Evolutionary conservation across 2,113 vertebrate genomes (phyloP).

Genomic region (Notothenia coriiceps): DNA sequence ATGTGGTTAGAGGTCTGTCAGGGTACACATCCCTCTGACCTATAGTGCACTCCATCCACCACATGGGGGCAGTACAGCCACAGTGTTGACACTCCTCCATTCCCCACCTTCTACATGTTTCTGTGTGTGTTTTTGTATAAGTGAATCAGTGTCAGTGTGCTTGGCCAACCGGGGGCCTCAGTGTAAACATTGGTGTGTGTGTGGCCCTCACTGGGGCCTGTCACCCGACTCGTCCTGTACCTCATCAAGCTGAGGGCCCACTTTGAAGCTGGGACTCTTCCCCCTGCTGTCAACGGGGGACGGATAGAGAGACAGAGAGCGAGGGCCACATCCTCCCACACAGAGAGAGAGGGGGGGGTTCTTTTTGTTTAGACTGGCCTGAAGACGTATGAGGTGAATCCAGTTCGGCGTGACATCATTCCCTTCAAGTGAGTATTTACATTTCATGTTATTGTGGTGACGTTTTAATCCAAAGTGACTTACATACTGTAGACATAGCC

Average conservation of each 20-base stretch:
- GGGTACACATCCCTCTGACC: too few relatives aligned
- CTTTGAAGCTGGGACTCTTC: constrained; percentile 51
- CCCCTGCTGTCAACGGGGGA: constrained; percentile 12
- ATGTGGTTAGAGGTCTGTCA: background rate
- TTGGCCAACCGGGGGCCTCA: constrained; percentile 32
- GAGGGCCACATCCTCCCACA: constrained; percentile 19
- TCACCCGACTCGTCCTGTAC: constrained; percentile 55
- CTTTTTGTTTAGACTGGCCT: constrained; percentile 34
- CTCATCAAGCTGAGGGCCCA: constrained; percentile 47
- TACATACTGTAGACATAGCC: too few relatives aligned
- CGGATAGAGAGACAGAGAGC: background rate
- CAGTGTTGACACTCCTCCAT: constrained; percentile 44
- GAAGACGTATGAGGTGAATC: constrained; percentile 30
- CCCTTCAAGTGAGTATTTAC: background rate
- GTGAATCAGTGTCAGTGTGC: constrained; percentile 41
- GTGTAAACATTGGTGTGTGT: constrained; percentile 54
- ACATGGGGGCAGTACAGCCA: constrained; percentile 76
- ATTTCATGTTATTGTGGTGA: too few relatives aligned
- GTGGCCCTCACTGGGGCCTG: constrained; percentile 51
- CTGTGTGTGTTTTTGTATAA: constrained; percentile 3
- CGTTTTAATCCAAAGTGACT: too few relatives aligned
- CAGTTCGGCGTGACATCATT: background rate
- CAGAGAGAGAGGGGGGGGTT: background rate
- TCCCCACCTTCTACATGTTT: background rate
- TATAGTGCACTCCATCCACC: constrained; percentile 20